Conservation (phyloP, 2,113 vertebrate species). For the Anarhynchus alexandrinus region DNA sequence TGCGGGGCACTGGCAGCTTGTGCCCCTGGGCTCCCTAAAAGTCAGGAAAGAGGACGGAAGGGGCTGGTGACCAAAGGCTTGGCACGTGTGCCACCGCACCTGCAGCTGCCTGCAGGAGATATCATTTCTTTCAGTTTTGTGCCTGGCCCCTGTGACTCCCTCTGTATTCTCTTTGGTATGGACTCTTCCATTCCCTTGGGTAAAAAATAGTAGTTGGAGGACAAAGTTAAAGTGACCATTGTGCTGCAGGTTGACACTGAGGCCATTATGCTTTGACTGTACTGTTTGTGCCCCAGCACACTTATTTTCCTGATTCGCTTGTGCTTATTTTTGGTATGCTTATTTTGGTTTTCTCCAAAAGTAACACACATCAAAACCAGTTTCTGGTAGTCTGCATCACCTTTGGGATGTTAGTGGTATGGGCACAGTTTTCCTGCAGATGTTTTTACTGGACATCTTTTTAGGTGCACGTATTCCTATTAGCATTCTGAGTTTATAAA, state of each 20-base stretch:
- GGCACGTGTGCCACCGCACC: rapidly evolving
- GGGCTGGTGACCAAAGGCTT: not conserved
- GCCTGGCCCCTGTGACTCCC: not conserved
- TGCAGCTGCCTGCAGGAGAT: not conserved
- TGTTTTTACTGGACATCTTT: not conserved
- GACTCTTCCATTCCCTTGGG: not conserved
- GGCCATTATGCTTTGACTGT: not conserved
- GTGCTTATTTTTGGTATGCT: not conserved
- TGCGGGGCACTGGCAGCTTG: rapidly evolving
- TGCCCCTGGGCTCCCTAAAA: not conserved
- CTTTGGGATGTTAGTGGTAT: not conserved
- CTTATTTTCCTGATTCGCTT: not conserved
- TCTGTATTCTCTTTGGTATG: not conserved
- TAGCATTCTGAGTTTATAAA: not conserved
- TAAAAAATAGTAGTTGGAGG: not conserved
- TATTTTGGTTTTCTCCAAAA: not conserved
- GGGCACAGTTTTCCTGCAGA: not conserved
- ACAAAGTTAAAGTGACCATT: not conserved
- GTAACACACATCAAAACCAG: not conserved
- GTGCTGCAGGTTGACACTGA: not conserved
- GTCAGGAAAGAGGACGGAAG: not conserved
- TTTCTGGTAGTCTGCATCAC: not conserved
- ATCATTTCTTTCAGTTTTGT: not conserved
- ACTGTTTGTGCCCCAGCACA: not conserved
- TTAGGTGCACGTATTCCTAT: not conserved